Evolutionary conservation across 2,113 vertebrate genomes (phyloP).

Genomic region (Onychostoma macrolepis): DNA sequence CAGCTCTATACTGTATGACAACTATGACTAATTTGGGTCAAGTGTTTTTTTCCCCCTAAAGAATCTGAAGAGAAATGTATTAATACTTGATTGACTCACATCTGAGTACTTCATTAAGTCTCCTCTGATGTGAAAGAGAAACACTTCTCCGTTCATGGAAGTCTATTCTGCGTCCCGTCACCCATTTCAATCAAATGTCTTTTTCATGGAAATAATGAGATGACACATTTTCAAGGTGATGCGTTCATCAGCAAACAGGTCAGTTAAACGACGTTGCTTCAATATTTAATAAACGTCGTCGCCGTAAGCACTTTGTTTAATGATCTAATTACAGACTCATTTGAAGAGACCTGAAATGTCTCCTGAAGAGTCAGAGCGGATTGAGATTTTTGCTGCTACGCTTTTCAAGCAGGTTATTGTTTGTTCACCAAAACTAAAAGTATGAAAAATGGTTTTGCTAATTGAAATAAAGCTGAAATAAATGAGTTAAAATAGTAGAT

Average conservation of each 20-base stretch:
- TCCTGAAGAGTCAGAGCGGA: background rate
- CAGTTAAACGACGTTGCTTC: background rate
- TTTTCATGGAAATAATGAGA: background rate
- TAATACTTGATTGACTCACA: background rate
- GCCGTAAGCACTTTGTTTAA: background rate
- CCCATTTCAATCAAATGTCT: background rate
- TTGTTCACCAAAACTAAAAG: background rate
- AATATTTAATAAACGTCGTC: conserved; percentile 5
- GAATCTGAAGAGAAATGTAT: background rate
- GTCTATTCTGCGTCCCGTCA: background rate
- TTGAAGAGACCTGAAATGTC: background rate
- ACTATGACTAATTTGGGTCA: background rate
- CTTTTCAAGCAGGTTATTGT: background rate
- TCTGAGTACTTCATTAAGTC: background rate
- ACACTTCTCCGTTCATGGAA: background rate
- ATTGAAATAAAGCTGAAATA: background rate
- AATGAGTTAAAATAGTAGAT: background rate
- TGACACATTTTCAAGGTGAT: background rate
- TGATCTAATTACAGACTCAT: conserved; percentile 12
- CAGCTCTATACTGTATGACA: background rate
- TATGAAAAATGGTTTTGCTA: background rate
- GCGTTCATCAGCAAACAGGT: conserved; percentile 17
- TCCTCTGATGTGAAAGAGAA: background rate
- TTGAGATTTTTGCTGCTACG: background rate
- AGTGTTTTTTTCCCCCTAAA: background rate